Evolutionary conservation across 2,113 vertebrate species (phyloP).

Genomic region (Sisor rabdophorus): DNA sequence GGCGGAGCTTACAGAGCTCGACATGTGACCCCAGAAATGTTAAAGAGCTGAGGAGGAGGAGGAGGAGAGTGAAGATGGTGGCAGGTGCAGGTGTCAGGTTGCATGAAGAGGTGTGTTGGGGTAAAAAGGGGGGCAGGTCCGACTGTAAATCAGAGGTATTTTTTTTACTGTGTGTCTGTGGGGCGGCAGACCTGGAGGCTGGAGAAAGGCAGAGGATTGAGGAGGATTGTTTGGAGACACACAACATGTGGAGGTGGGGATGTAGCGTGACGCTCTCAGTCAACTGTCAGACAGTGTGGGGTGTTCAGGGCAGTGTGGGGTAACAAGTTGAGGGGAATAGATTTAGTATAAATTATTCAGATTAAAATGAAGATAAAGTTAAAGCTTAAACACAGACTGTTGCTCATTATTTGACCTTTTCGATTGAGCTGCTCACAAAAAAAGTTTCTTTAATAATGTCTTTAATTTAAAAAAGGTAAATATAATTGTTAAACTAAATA

Average conservation of each 20-base stretch:
- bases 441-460: too few relatives aligned
- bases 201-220: constrained; percentile 23
- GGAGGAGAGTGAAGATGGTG: constrained; percentile 30
- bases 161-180: not conserved
- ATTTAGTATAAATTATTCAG: not conserved
- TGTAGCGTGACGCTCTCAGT: constrained; percentile 1
- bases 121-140: constrained; percentile 46
- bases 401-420: not conserved
- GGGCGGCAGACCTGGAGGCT: constrained; percentile 14
- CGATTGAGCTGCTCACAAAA: too few relatives aligned
- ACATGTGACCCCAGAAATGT: constrained; percentile 48
- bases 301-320: not conserved
- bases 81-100: constrained; percentile 56
- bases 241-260: constrained; percentile 30
- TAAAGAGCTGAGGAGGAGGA: constrained; percentile 40
- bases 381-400: not conserved
- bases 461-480: too few relatives aligned
- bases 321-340: not conserved
- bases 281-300: not conserved
- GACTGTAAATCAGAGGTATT: constrained; percentile 26
- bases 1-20: constrained; percentile 45
- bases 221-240: not conserved
- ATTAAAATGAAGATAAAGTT: not conserved
- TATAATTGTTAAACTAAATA: too few relatives aligned
- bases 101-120: constrained; percentile 52